These are phyloP conservation scores for Paracanthobrama guichenoti DNA, from an alignment of 2,113 vertebrate species.

Conservation along the genomic window DNA sequence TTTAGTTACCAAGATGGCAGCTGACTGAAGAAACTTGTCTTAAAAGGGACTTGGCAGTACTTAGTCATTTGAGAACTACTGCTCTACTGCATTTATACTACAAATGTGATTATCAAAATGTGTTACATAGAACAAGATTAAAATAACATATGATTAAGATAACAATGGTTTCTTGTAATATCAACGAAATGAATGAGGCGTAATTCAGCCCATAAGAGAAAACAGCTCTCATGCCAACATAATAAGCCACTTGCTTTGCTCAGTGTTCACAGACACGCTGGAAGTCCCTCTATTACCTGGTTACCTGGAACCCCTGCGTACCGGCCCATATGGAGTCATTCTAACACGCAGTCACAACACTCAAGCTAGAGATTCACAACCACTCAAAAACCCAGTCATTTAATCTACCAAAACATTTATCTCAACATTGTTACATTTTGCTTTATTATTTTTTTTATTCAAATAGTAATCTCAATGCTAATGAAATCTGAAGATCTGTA, in stretches of 20 bases:
- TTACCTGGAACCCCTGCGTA: neutral
- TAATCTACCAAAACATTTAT: neutral
- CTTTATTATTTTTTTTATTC: neutral
- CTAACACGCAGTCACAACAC: neutral
- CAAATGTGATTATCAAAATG: neutral
- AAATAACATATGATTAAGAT: neutral
- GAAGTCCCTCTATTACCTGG: conserved; percentile 12
- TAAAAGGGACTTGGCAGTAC: too few relatives aligned
- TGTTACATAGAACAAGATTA: neutral
- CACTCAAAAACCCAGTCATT: neutral
- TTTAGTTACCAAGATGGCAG: too few relatives aligned
- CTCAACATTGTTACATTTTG: neutral
- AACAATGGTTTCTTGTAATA: neutral
- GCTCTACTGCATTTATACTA: neutral
- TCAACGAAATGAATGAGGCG: neutral
- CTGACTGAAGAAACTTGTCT: too few relatives aligned
- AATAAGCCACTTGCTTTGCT: neutral
- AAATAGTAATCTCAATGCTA: neutral
- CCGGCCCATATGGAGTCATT: conserved; percentile 1
- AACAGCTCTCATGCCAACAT: neutral
- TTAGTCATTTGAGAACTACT: neutral
- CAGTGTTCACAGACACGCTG: neutral
- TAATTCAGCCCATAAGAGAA: neutral
- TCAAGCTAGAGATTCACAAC: neutral
- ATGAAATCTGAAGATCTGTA: neutral